A percentile compares a stretch with the other conserved stretches of the same genome.
These are phyloP conservation scores for Lasius fuliginosus DNA, from an alignment of 2,888 invertebrate genomes.

Conservation along the genomic window DNA sequence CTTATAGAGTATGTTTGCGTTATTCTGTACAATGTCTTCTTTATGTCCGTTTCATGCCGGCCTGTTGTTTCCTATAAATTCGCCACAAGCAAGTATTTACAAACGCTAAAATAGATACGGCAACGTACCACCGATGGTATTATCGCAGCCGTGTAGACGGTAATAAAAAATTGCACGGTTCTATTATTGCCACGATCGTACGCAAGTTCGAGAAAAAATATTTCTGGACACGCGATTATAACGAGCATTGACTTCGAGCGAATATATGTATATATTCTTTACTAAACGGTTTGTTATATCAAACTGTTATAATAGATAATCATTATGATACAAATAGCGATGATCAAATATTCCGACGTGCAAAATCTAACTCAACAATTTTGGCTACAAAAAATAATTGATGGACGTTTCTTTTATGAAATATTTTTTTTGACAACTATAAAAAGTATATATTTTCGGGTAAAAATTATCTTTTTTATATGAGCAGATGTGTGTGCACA, in stretches of 20 bases:
- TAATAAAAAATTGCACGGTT: constrained; percentile 49
- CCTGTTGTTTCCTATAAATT: constrained; percentile 44
- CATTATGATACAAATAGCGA: background rate
- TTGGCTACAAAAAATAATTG: background rate
- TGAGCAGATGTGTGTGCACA: background rate
- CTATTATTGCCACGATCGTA: constrained; percentile 42
- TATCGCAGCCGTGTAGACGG: background rate
- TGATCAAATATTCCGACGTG: background rate
- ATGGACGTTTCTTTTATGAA: background rate
- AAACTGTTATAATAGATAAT: background rate
- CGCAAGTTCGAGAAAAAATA: constrained; percentile 23
- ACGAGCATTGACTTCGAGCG: background rate
- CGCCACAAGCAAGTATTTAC: constrained; percentile 44
- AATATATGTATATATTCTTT: background rate
- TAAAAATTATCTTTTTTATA: constrained; percentile 6
- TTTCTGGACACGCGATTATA: constrained; percentile 34
- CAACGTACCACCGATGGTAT: constrained; percentile 14
- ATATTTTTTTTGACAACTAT: background rate
- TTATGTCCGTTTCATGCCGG: constrained; percentile 48
- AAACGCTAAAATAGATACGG: constrained; percentile 46
- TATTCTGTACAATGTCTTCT: constrained; percentile 49
- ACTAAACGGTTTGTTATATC: background rate
- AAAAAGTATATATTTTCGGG: background rate
- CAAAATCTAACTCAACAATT: background rate
- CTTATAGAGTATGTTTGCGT: constrained; percentile 57